Evolutionary conservation across 2,113 vertebrate species (phyloP).

Genomic region (Vanacampus margaritifer): DNA sequence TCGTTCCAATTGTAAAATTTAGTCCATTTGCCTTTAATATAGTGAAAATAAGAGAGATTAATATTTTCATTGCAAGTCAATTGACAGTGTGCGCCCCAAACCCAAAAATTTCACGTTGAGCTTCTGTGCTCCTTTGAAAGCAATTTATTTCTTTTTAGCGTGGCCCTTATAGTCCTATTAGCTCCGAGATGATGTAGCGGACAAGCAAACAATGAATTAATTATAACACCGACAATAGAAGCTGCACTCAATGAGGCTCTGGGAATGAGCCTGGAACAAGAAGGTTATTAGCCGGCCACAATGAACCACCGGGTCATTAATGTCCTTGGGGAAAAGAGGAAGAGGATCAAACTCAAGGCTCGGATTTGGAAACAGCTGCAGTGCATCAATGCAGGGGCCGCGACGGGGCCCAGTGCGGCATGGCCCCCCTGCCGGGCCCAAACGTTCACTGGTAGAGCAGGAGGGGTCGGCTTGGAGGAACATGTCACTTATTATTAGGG

Average conservation of each 20-base stretch:
- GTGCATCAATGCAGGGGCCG: slow-evolving; percentile 49
- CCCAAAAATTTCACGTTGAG: too few species aligned
- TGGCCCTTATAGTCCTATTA: not conserved
- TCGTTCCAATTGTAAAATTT: too few species aligned
- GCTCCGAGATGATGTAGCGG: not conserved
- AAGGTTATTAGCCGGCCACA: slow-evolving; percentile 34
- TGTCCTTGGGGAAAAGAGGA: slow-evolving; percentile 48
- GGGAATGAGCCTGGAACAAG: slow-evolving; percentile 20
- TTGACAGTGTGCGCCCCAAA: too few species aligned
- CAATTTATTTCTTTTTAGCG: not conserved
- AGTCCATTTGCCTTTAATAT: too few species aligned
- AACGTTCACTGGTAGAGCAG: slow-evolving; percentile 65
- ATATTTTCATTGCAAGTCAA: too few species aligned
- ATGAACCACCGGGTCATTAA: slow-evolving; percentile 49
- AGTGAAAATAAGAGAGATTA: too few species aligned
- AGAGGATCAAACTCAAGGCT: slow-evolving; percentile 71
- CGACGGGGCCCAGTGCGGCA: slow-evolving; percentile 45
- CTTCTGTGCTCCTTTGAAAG: not conserved
- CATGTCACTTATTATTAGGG: slow-evolving; percentile 6
- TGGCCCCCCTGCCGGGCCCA: slow-evolving; percentile 58
- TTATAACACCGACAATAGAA: slow-evolving; percentile 7
- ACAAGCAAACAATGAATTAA: slow-evolving; percentile 8
- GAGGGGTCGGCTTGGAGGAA: slow-evolving; percentile 22
- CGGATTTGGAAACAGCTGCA: slow-evolving; percentile 78
- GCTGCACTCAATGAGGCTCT: slow-evolving; percentile 7